These are phyloP conservation scores for Ramazzottius varieornatus DNA, from an alignment of 2,888 invertebrate species.

Conservation along the genomic window DNA sequence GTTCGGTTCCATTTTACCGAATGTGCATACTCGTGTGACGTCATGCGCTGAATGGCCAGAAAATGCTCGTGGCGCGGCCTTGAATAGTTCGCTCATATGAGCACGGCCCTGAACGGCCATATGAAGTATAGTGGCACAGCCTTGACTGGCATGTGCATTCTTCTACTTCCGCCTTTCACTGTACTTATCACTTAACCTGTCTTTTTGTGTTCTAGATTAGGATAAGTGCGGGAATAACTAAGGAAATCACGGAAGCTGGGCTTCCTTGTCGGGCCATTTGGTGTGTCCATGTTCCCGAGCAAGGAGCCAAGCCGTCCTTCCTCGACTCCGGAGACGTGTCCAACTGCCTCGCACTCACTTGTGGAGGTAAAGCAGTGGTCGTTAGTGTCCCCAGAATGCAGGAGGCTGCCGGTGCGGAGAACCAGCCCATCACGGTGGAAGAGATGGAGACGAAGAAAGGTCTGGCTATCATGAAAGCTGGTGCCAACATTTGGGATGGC, in stretches of 20 bases:
- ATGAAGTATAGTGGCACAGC: too few species aligned
- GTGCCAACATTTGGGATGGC: background rate
- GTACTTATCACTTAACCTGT: too few species aligned
- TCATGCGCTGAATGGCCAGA: too few species aligned
- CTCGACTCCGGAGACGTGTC: background rate
- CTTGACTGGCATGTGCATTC: too few species aligned
- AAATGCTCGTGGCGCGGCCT: too few species aligned
- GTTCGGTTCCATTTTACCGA: too few species aligned
- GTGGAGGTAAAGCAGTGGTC: background rate
- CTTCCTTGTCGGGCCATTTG: background rate
- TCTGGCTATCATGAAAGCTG: background rate
- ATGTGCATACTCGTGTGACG: too few species aligned
- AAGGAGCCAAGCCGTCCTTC: background rate
- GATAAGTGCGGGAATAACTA: too few species aligned
- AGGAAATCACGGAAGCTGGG: background rate
- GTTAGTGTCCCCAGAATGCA: background rate
- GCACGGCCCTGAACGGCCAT: too few species aligned
- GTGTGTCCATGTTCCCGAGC: conserved; percentile 2
- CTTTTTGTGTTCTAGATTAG: too few species aligned
- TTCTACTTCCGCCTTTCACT: too few species aligned
- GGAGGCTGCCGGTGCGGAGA: background rate
- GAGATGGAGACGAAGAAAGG: background rate
- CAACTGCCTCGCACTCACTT: background rate
- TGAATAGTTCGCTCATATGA: too few species aligned
- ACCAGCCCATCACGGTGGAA: background rate